Evolutionary conservation across 1,140 invertebrate species (phyloP).

Genomic region (Magallana angulata): DNA sequence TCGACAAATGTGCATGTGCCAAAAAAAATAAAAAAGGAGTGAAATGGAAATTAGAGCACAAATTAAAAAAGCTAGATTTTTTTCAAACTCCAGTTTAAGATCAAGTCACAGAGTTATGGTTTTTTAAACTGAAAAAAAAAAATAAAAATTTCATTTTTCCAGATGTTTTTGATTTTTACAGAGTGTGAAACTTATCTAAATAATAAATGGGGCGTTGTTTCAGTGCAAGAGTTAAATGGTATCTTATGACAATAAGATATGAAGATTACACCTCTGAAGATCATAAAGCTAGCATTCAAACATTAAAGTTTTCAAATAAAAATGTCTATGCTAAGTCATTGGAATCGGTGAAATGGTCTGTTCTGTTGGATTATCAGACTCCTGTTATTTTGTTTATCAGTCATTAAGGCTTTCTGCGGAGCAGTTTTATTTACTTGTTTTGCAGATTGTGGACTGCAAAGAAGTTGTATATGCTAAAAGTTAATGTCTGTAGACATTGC

Average conservation of each 20-base stretch:
- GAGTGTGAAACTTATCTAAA: not conserved
- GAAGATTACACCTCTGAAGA: not conserved
- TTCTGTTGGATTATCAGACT: not conserved
- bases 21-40: no score
- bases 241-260: conserved; percentile 13
- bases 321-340: not conserved
- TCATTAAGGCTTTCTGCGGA: not conserved
- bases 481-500: not conserved
- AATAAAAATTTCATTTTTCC: not conserved
- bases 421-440: conserved; percentile 23
- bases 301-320: conserved; percentile 7
- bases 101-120: no score
- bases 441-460: not conserved
- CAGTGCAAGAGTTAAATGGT: not conserved
- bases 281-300: not conserved
- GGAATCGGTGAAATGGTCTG: not conserved
- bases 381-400: not conserved
- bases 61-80: no score
- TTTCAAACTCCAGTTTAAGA: no score
- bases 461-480: conserved; percentile 17
- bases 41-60: no score
- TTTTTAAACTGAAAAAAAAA: no score
- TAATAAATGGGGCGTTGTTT: conserved; percentile 1
- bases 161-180: not conserved
- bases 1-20: no score